phyloP scores from a whole-genome alignment of 1,140 invertebrate genomes.

The Callitettix versicolor region DNA sequence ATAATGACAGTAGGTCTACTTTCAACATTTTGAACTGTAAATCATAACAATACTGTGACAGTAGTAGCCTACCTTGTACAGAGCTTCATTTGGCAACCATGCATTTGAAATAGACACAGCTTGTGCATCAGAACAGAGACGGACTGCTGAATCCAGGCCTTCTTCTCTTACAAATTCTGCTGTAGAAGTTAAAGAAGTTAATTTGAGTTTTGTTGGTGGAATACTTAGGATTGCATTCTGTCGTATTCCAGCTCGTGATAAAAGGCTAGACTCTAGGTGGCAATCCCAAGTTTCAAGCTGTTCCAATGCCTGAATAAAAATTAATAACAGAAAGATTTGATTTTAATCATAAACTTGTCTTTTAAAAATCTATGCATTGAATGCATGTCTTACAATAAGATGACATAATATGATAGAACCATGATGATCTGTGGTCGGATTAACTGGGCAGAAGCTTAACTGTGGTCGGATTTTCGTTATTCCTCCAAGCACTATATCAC shows the following conservation, averaged over 20 bases:
- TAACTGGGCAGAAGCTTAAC: too few relatives aligned
- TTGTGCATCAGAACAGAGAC: slow-evolving; percentile 25
- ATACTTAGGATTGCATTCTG: not conserved
- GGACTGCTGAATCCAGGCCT: slow-evolving; percentile 25
- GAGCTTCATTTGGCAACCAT: slow-evolving; percentile 27
- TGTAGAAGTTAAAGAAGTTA: slow-evolving; percentile 19
- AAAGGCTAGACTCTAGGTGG: slow-evolving; percentile 12
- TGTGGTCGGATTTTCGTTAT: too few relatives aligned
- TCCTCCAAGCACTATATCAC: too few relatives aligned
- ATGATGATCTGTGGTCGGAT: too few relatives aligned
- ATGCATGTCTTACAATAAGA: too few relatives aligned
- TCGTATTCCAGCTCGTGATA: slow-evolving; percentile 13
- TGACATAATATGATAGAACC: too few relatives aligned
- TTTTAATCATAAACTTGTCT: too few relatives aligned
- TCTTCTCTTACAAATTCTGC: slow-evolving; percentile 22
- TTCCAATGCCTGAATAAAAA: slow-evolving; percentile 9
- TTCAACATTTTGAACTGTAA: too few relatives aligned
- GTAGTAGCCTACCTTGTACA: slow-evolving; percentile 24
- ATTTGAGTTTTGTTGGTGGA: slow-evolving; percentile 3
- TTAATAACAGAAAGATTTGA: too few relatives aligned
- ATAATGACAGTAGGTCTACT: too few relatives aligned
- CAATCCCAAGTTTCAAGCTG: slow-evolving; percentile 11
- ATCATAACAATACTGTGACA: too few relatives aligned
- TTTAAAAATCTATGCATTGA: too few relatives aligned
- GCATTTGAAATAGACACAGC: slow-evolving; percentile 26